Conservation (phyloP, 1,140 invertebrate genomes). For the Neotoxoptera formosana region DNA sequence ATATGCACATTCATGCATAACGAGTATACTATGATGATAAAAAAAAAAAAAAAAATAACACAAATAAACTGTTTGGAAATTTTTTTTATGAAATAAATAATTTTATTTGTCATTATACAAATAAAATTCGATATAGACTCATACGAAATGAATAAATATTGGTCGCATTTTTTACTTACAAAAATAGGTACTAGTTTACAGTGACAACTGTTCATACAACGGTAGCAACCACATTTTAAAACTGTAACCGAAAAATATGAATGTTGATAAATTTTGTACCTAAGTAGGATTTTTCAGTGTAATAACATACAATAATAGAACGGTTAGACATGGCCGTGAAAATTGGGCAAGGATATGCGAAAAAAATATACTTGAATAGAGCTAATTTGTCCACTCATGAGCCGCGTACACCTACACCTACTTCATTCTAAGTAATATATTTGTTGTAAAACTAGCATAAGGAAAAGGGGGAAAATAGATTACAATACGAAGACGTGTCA, state of each 20-base stretch:
- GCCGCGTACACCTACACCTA: not conserved
- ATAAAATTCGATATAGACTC: too few species aligned
- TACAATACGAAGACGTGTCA: slow-evolving; percentile 14
- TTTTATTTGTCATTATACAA: too few species aligned
- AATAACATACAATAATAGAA: not conserved
- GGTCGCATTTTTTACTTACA: not conserved
- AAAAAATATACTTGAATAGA: slow-evolving; percentile 14
- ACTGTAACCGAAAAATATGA: not conserved
- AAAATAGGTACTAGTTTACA: not conserved
- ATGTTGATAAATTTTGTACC: too few species aligned
- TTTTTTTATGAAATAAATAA: too few species aligned
- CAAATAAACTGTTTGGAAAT: too few species aligned
- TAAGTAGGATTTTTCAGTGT: not conserved
- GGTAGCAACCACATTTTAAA: not conserved
- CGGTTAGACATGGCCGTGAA: not conserved
- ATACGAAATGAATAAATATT: not conserved
- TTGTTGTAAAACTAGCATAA: not conserved
- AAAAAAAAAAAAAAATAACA: too few species aligned
- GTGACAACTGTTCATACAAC: not conserved
- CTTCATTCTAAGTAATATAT: not conserved
- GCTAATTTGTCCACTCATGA: not conserved
- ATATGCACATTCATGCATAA: too few species aligned
- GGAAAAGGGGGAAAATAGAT: slow-evolving; percentile 1
- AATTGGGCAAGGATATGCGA: not conserved
- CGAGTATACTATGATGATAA: too few species aligned